phyloP scores from a whole-genome alignment of 2,113 vertebrate species.

The Lota lota region DNA sequence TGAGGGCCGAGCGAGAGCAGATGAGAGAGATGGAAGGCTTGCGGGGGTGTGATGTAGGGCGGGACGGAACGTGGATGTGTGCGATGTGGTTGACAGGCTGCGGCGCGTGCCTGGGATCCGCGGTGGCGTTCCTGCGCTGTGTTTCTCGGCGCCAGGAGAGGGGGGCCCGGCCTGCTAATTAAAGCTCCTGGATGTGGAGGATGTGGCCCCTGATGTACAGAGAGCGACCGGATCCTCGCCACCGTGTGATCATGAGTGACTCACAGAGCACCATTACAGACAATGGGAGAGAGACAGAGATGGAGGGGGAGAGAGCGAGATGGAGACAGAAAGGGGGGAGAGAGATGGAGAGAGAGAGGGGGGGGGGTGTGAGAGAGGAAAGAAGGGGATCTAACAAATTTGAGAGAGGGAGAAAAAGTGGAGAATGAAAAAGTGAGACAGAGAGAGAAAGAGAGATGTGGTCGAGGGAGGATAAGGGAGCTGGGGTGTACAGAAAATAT shows the following conservation, averaged over 20 bases:
- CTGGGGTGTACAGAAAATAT: slow-evolving; percentile 34
- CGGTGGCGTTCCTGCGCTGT: too few relatives aligned
- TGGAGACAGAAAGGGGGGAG: background rate
- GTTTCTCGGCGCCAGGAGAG: slow-evolving; percentile 50
- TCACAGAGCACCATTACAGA: slow-evolving; percentile 16
- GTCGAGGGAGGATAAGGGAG: slow-evolving; percentile 37
- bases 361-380: slow-evolving; percentile 2
- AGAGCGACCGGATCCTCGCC: slow-evolving; percentile 28
- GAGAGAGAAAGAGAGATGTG: slow-evolving; percentile 31
- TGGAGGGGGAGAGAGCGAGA: slow-evolving; percentile 9
- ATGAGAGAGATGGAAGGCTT: too few relatives aligned
- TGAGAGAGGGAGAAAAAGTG: slow-evolving; percentile 1
- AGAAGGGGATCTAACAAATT: slow-evolving; percentile 15
- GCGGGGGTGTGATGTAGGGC: too few relatives aligned
- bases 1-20: too few relatives aligned
- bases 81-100: slow-evolving; percentile 46
- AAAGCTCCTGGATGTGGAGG: slow-evolving; percentile 70
- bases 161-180: slow-evolving; percentile 73
- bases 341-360: slow-evolving; percentile 15
- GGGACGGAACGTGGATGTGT: background rate
- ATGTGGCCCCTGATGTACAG: slow-evolving; percentile 65
- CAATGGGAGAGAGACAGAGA: slow-evolving; percentile 34
- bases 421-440: slow-evolving; percentile 15
- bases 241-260: too few relatives aligned
- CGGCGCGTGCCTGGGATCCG: slow-evolving; percentile 58